phyloP scores from a whole-genome alignment of 2,113 vertebrate species.

The Ahaetulla prasina region DNA sequence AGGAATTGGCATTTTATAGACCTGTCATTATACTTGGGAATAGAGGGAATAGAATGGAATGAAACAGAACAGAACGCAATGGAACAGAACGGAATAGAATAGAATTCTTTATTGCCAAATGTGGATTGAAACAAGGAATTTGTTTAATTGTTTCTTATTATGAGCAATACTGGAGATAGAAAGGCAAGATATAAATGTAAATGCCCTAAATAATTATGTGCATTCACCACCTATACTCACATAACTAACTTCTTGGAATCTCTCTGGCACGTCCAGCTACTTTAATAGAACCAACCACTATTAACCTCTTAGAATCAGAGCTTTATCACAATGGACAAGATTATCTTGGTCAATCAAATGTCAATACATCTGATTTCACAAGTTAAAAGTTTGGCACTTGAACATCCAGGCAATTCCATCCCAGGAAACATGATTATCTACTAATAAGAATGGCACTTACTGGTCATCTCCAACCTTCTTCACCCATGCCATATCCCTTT shows the following conservation, averaged over 20 bases:
- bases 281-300: not conserved
- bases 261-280: not conserved
- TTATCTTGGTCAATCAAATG: not conserved
- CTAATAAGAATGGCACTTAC: constrained; percentile 75
- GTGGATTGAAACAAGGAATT: not conserved
- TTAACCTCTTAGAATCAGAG: not conserved
- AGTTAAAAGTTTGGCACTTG: not conserved
- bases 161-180: not conserved
- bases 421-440: not conserved
- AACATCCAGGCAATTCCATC: not conserved
- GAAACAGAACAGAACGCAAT: too few species aligned
- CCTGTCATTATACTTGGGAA: not conserved
- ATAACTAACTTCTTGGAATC: not conserved
- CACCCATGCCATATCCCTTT: constrained; percentile 95
- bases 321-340: not conserved
- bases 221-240: not conserved
- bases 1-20: not conserved
- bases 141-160: not conserved
- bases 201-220: not conserved
- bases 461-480: constrained; percentile 96
- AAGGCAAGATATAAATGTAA: not conserved
- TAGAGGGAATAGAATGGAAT: too few species aligned
- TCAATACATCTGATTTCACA: not conserved
- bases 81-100: not conserved
- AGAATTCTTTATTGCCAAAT: not conserved